Evolutionary conservation across 2,888 invertebrate genomes (phyloP), one percentile per base, ranked within the genome.

Genomic region (Nymphalis polychloros): DNA sequence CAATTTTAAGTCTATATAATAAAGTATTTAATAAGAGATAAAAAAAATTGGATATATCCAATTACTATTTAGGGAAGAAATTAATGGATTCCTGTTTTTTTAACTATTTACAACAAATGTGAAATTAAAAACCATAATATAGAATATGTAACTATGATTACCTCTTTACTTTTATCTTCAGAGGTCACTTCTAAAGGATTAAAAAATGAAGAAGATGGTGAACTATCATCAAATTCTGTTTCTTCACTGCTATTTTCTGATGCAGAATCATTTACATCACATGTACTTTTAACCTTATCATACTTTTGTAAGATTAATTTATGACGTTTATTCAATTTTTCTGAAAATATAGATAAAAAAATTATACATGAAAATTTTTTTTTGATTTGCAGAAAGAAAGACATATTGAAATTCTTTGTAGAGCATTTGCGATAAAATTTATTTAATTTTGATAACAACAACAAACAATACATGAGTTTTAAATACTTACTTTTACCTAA

Each of bases 401-500:
- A 13, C 13, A 41, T 41, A 13, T 41, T 41, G 4, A 13, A 13
- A 41, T 1, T 10, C 13, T 41, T 13, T 41, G 41, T 41, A 41
- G 3, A 41, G 41, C 13, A 41, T 8, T 41, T 10, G 13, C 41
- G 13, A 2, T 41, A 41, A 13, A 3, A 41, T 41, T 13, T 10
- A 47, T 46, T 20, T 50, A 20, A 19, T 10, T 50, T 4, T 50
- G 7, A 20, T 20, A 41, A 0, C 10, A 50, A 48, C 48, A 19
- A 50, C 50, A 50, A 20, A 50, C 4, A 31, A 13, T 10, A 10
- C 13, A 20, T 20, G 7, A 31, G 17, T 16, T 31, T 52, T 27
- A 31, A 23, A n/a, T 55, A 81, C 85, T 81, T 79, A 87, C 87
- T 82, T 79, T 81, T 84, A 23, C 80, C 78, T 57, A 79, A 62